Percentiles rank a stretch among this genome's conserved stretches.
Conservation (phyloP, 2,888 invertebrate genomes). For the Elaeidobius kamerunicus region DNA sequence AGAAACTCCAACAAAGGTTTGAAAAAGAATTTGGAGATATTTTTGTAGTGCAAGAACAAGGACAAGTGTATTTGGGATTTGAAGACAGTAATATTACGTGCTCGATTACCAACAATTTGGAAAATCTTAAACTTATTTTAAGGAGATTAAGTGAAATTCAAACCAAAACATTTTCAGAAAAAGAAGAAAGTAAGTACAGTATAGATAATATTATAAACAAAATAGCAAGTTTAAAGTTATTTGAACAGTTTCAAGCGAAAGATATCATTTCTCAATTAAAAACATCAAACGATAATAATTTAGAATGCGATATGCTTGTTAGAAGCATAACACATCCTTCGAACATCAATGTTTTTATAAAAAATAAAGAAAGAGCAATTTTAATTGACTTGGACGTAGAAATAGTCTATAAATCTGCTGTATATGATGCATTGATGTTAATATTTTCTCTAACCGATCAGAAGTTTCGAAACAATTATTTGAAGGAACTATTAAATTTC, state of each 20-base stretch:
- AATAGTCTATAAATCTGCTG: slow-evolving; percentile 8
- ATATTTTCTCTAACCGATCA: slow-evolving; percentile 19
- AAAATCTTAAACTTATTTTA: neutral
- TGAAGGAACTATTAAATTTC: slow-evolving; percentile 14
- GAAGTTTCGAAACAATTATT: slow-evolving; percentile 15
- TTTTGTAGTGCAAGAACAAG: neutral
- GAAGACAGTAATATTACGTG: neutral
- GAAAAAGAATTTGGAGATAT: neutral
- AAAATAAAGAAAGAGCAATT: neutral
- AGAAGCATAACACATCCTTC: neutral
- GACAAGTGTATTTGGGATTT: slow-evolving; percentile 4
- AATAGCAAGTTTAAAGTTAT: neutral
- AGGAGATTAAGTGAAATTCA: neutral
- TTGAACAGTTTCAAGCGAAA: neutral
- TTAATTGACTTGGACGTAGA: neutral
- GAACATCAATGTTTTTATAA: neutral
- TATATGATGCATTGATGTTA: slow-evolving; percentile 17
- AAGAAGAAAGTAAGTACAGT: neutral
- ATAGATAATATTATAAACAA: neutral
- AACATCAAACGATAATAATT: neutral
- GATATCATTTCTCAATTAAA: neutral
- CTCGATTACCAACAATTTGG: neutral
- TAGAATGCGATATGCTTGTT: neutral
- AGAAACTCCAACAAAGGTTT: no score
- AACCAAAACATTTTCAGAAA: neutral